A percentile compares a stretch with the other conserved stretches of the same genome.
Conservation (phyloP, 2,113 vertebrate species). For the Australoheros scitulus region DNA sequence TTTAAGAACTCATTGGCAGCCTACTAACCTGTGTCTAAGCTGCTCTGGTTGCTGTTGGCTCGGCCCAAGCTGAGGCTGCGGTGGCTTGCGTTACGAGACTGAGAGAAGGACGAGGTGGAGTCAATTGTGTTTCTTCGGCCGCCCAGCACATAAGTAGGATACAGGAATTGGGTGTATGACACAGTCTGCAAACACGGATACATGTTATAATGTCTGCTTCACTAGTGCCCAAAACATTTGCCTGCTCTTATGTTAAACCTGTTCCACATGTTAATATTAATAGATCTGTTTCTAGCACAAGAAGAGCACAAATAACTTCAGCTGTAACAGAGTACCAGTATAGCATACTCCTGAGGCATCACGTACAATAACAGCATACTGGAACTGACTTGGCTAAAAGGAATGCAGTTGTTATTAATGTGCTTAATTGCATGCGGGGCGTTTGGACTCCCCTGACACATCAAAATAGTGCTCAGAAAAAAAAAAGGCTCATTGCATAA, state of each 20-base stretch:
- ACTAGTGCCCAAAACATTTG: background rate
- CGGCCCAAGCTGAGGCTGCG: slow-evolving; percentile 93
- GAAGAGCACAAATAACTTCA: background rate
- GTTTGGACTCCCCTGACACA: background rate
- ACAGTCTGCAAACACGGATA: slow-evolving; percentile 84
- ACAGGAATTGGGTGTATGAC: slow-evolving; percentile 96
- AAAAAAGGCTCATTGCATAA: background rate
- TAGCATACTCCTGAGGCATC: background rate
- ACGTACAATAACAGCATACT: background rate
- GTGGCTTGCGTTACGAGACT: slow-evolving; percentile 93
- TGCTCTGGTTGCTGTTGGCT: slow-evolving; percentile 95
- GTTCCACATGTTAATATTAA: background rate
- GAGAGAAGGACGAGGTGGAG: slow-evolving; percentile 94
- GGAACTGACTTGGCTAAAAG: slow-evolving; percentile 1
- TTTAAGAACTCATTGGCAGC: background rate
- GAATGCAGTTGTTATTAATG: background rate
- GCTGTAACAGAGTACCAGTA: background rate
- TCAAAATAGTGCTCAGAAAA: background rate
- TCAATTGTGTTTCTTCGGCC: slow-evolving; percentile 94
- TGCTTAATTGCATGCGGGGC: background rate
- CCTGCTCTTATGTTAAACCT: background rate
- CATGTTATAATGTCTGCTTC: background rate
- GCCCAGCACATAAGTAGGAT: slow-evolving; percentile 93
- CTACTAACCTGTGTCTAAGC: slow-evolving; percentile 90
- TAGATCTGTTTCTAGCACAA: background rate